Percentiles rank a stretch among this genome's conserved stretches.
These are phyloP conservation scores for Mus musculus DNA, from an alignment of 2,113 vertebrate species.

Conservation along the genomic window DNA sequence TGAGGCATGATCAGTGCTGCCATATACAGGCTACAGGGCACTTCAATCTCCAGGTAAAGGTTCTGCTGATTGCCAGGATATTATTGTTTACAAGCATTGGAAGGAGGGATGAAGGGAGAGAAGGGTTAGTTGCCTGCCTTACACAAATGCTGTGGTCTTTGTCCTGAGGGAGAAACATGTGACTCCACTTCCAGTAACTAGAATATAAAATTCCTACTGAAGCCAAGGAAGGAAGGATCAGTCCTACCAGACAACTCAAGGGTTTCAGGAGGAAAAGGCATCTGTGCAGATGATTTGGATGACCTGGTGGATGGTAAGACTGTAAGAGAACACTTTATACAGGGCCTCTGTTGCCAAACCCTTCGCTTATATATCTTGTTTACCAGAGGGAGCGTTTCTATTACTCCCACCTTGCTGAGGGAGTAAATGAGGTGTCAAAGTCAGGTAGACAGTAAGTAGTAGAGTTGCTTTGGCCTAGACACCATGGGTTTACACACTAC, in stretches of 20 bases:
- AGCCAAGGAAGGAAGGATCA: constrained; percentile 7
- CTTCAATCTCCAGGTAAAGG: constrained; percentile 46
- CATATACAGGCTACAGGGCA: background rate
- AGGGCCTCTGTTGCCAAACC: background rate
- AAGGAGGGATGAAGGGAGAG: background rate
- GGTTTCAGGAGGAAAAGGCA: background rate
- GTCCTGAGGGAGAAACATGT: constrained; percentile 6
- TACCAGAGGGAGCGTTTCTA: background rate
- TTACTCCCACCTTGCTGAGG: background rate
- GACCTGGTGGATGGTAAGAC: background rate
- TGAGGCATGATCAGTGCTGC: background rate
- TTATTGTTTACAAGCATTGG: constrained; percentile 39
- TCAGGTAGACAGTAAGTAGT: background rate
- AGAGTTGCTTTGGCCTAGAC: background rate
- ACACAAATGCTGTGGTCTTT: background rate
- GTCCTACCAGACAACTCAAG: constrained; percentile 9
- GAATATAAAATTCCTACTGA: constrained; percentile 13
- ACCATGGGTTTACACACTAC: background rate
- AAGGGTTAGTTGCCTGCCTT: background rate
- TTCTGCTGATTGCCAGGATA: background rate
- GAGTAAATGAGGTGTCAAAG: background rate
- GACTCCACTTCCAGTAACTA: background rate
- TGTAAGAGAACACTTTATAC: background rate
- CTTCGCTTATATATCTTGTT: background rate
- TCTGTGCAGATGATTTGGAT: constrained; percentile 26